Conservation (phyloP, 2,888 invertebrate species). For the Sarcophaga caerulescens region DNA sequence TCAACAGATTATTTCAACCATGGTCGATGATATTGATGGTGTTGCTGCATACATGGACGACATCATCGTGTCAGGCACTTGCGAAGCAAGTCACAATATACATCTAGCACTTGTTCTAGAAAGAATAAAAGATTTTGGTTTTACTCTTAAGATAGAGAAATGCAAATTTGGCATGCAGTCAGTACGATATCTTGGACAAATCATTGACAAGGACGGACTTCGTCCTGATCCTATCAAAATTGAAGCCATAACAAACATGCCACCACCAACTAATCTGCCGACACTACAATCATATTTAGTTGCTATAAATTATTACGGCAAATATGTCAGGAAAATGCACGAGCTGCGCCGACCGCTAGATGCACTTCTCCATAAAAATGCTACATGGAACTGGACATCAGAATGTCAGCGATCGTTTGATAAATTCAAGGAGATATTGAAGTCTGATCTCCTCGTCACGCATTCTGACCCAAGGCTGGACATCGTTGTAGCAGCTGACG, state of each 20-base stretch:
- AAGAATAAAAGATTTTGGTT: neutral
- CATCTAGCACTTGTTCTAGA: neutral
- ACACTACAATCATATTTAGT: constrained; percentile 51
- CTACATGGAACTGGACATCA: constrained; percentile 30
- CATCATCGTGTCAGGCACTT: constrained; percentile 11
- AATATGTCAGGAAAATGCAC: no score
- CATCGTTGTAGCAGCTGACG: constrained; percentile 28
- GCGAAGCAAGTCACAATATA: neutral
- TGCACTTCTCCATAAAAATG: neutral
- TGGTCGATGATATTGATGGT: neutral
- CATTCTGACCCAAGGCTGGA: constrained; percentile 29
- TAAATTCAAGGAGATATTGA: constrained; percentile 50
- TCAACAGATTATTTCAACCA: constrained; percentile 28
- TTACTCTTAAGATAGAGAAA: neutral
- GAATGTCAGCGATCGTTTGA: constrained; percentile 47
- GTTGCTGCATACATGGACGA: constrained; percentile 30
- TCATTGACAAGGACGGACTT: constrained; percentile 16
- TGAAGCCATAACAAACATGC: neutral
- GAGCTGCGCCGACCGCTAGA: neutral
- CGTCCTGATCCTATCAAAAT: neutral
- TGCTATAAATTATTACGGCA: no score
- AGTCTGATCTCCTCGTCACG: constrained; percentile 56
- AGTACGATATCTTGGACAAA: constrained; percentile 1
- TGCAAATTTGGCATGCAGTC: neutral
- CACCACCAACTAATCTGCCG: constrained; percentile 42